Evolutionary conservation across 2,113 vertebrate genomes (phyloP).

Genomic region (Clarias gariepinus): DNA sequence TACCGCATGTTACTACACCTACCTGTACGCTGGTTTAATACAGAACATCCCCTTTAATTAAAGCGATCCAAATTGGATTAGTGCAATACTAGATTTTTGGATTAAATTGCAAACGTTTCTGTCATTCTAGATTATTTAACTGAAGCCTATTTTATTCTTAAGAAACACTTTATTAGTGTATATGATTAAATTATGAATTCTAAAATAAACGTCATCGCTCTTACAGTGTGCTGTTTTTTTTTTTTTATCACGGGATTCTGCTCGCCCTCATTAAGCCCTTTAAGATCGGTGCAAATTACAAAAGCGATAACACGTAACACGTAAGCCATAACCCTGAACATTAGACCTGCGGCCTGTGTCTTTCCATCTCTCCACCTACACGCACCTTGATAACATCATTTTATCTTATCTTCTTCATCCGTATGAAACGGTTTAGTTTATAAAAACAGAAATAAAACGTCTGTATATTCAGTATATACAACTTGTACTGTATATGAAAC

Average conservation of each 20-base stretch:
- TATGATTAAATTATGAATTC: neutral
- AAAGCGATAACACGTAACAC: slow-evolving; percentile 18
- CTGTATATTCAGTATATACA: too few relatives aligned
- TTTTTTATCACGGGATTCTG: neutral
- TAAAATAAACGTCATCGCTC: neutral
- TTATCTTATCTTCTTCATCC: slow-evolving; percentile 40
- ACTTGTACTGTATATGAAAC: neutral
- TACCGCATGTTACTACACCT: too few relatives aligned
- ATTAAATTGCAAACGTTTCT: neutral
- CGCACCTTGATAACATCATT: neutral
- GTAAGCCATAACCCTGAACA: slow-evolving; percentile 51
- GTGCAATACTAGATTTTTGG: neutral
- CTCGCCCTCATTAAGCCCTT: neutral
- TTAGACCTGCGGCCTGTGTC: slow-evolving; percentile 34
- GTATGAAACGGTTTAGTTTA: neutral
- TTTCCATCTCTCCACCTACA: slow-evolving; percentile 21
- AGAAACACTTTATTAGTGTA: neutral
- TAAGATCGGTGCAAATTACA: slow-evolving; percentile 11
- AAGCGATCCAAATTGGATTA: neutral
- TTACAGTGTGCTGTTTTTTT: neutral
- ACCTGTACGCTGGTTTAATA: too few relatives aligned
- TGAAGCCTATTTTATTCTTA: neutral
- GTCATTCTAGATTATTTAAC: neutral
- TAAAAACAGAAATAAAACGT: neutral
- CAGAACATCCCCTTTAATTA: too few relatives aligned